Base-by-base conservation (phyloP, 2,797 vertebrate genomes). In the Phataginus tetradactyla region DNA sequence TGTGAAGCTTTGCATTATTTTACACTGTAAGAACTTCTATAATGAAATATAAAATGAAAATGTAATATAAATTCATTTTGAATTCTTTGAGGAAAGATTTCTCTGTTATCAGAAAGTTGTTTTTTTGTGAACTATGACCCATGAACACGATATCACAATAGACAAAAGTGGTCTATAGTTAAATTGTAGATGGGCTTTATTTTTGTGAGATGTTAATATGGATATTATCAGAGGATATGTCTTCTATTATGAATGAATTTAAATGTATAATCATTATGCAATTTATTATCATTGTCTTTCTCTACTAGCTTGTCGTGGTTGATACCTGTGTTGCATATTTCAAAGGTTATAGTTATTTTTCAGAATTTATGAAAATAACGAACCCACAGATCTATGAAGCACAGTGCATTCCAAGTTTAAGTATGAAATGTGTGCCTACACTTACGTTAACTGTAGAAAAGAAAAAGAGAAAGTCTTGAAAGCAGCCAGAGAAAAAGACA, bases 231-330 rank as follows among this genome's bases (percentile, higher is more conserved):
- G 57, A 68, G 4, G 37, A 85, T 61, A 71, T 79, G 21, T 71
- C 51, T 92, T 84, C 88, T 63, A n/a, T 79, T 93, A 61, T 14
- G 81, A 75, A 23, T 81, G 32, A 94, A 80, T 93, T 89, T 81
- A 68, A 88, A 68, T 94, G 18, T 21, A 3, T 87, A 57, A 84
- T 27, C 25, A 72, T 63, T 27, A 27, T 63, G 63, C 77, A 77
- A 27, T 42, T n/a, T 68, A 32, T 86, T 68, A n/a, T 32, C 42
- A 0, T 61, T 75, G 32, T 66, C 64, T 72, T 84, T 74, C 42
- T 86, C 15, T 75, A 17, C 61, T 63, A 29, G 14, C 10, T 17
- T 94, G 7, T 75, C 79, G 63, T 78, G 42, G 15, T 89, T 75
- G 89, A 51, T 57, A 59, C 11, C 37, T 72, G 10, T 78, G 49